These are phyloP conservation scores for Lasioglossum marginatum DNA, from an alignment of 2,888 invertebrate species.

Conservation along the genomic window DNA sequence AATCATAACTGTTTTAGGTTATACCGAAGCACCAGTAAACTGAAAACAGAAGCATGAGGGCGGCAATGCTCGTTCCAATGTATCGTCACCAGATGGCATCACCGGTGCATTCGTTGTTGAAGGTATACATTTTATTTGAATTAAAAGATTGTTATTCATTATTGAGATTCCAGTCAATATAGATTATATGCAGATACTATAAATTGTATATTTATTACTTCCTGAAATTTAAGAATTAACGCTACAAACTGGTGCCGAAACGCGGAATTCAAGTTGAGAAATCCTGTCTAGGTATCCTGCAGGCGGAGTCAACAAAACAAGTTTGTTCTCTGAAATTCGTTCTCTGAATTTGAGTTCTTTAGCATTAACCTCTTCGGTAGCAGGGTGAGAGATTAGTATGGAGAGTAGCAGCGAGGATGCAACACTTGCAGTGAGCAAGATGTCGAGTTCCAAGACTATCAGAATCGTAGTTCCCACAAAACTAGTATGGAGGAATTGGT, in stretches of 20 bases:
- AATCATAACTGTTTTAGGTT: slow-evolving; percentile 3
- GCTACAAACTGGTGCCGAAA: neutral
- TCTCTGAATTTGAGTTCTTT: neutral
- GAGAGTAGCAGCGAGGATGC: neutral
- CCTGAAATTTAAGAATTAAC: neutral
- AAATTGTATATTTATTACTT: neutral
- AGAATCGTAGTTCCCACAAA: neutral
- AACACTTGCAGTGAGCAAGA: neutral
- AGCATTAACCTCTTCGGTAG: neutral
- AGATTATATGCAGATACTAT: neutral
- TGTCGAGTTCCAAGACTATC: neutral
- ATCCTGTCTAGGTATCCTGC: neutral
- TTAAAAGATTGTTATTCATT: neutral
- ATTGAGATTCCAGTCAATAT: neutral
- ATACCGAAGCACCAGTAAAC: neutral
- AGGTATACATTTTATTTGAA: neutral
- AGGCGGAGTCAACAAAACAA: neutral
- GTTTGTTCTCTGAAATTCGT: neutral
- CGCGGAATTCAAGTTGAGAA: neutral
- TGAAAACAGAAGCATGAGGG: neutral
- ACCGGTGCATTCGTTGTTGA: neutral
- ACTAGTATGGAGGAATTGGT: neutral
- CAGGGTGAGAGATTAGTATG: neutral
- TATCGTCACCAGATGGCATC: neutral
- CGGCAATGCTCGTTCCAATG: slow-evolving; percentile 24